Conservation (phyloP, 30 jellyfish, hydroid and myxozoan species). For the Aurelia aurita complex sp. Pacific region DNA sequence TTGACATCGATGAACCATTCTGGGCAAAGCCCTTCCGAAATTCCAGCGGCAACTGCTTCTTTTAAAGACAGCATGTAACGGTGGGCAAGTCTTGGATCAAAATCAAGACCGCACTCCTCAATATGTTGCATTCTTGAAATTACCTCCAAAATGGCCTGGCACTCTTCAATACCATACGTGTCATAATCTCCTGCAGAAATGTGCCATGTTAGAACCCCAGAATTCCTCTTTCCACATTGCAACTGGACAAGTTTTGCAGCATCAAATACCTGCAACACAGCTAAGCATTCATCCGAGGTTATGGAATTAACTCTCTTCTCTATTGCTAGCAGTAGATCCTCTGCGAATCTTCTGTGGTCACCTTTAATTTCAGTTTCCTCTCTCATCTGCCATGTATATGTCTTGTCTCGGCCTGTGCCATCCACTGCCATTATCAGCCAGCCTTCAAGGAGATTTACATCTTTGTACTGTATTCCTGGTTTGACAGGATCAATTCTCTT, state of each 20-base stretch:
- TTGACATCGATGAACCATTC: slow-evolving; percentile 29
- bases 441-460: slow-evolving; percentile 32
- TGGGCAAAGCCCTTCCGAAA: slow-evolving; percentile 42
- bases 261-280: slow-evolving; percentile 33
- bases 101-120: slow-evolving; percentile 23
- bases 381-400: slow-evolving; percentile 22
- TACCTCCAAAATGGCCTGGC: slow-evolving; percentile 9
- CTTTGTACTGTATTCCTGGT: slow-evolving; percentile 41
- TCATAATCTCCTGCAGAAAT: slow-evolving; percentile 25
- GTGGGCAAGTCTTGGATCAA: slow-evolving; percentile 48
- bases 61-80: slow-evolving; percentile 12
- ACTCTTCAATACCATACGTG: slow-evolving; percentile 37
- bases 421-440: slow-evolving; percentile 20
- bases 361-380: slow-evolving; percentile 20
- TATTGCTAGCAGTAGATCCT: slow-evolving; percentile 10
- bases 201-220: background rate
- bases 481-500: background rate
- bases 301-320: slow-evolving; percentile 1
- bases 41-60: slow-evolving; percentile 28
- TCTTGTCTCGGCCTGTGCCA: background rate
- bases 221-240: slow-evolving; percentile 37
- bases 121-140: slow-evolving; percentile 23
- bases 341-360: slow-evolving; percentile 23
- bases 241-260: slow-evolving; percentile 49
- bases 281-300: background rate